Evolutionary conservation across 2,113 vertebrate genomes (phyloP), one percentile per base, ranked within the genome.

Genomic region (Danionella cerebrum): DNA sequence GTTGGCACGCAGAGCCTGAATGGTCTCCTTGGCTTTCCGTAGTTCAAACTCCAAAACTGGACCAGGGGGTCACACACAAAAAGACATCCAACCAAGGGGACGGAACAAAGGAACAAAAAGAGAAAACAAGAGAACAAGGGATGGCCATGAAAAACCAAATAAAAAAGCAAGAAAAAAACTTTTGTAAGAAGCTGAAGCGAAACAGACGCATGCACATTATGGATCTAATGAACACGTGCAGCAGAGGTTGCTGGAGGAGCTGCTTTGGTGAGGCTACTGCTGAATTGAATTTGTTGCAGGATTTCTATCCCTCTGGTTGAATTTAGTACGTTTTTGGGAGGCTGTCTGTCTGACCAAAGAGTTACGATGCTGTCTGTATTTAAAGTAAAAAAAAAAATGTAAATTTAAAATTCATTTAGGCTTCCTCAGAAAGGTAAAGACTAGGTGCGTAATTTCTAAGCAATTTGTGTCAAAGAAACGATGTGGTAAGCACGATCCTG

Each of bases 11-110:
- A 99, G 96, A 90, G 96, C 94, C 93, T 99, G 96, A 94, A 99
- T 98, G 92, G 94, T 99, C 91, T 99, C 96, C 94, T 95, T 98
- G 95, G 96, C 96, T 98, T 99, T 99, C 94, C 96, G 95, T 82
- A 99, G 96, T 90, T 99, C 96, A 98, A 99, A 98, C 91, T 99
- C 96, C 96, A 99, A 93, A 91, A 99, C 96, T 99, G 96, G 96
- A 96, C 94, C 96, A 91, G 91, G 91, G 91, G 65, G 63, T 67
- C 62, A 90, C 90, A 93, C 90, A 91, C 88, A 93, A 88, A 93
- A 85, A 95, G 91, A 91, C 91, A 96, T 95, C 92, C 95, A 96
- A 94, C 88, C 93, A 92, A 95, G 70, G 91, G 73, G 73, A 63
- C 67, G 57, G 70, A 67, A 72, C 57, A 75, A 89, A 62, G 55